Evolutionary conservation across 2,888 invertebrate genomes (phyloP).

Genomic region (Strigamia transsilvanica): DNA sequence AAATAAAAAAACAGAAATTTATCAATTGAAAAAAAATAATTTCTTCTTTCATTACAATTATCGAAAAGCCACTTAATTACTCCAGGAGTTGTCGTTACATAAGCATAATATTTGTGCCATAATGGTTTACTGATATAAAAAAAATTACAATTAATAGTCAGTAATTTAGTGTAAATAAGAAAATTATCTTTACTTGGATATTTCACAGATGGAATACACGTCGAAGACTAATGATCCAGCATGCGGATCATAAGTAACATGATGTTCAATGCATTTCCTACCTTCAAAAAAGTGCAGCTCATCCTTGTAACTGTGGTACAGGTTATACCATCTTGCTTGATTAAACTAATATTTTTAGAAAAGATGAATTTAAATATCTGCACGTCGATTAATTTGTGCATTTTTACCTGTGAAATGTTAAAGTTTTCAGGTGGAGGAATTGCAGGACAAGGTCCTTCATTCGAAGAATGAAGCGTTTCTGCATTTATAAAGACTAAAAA

Average conservation of each 20-base stretch:
- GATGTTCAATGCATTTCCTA: neutral
- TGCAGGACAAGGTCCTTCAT: neutral
- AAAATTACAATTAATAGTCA: neutral
- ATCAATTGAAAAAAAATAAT: neutral
- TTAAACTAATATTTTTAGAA: neutral
- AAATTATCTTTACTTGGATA: neutral
- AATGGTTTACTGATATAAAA: neutral
- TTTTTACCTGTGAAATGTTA: neutral
- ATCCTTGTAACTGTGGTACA: neutral
- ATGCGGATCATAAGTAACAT: neutral
- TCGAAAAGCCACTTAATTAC: neutral
- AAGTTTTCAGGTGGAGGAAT: neutral
- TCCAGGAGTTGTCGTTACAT: neutral
- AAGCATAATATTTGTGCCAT: neutral
- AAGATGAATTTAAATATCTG: neutral
- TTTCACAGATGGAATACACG: neutral
- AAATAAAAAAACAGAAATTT: neutral
- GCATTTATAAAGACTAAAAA: neutral
- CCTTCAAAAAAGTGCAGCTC: neutral
- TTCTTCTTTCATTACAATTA: neutral
- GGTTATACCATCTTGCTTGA: neutral
- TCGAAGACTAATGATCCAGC: neutral
- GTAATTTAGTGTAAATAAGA: neutral
- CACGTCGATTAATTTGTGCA: too few species aligned
- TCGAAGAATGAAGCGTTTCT: neutral